Conservation (phyloP, 2,888 invertebrate genomes). For the Hydropsyche betteni region DNA sequence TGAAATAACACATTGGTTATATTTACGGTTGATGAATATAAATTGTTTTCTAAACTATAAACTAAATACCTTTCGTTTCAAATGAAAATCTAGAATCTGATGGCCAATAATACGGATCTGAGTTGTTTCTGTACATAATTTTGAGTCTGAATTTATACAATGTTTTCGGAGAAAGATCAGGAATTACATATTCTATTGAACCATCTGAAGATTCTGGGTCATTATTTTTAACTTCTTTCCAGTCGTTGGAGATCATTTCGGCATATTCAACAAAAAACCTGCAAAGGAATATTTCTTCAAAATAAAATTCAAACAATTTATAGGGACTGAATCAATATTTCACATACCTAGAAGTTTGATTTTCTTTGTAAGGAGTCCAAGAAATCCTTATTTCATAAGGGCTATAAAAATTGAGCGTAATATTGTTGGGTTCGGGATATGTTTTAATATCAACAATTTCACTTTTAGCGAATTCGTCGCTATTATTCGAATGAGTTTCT, state of each 20-base stretch:
- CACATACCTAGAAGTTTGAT: slow-evolving; percentile 53
- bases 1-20: slow-evolving; percentile 53
- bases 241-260: slow-evolving; percentile 60
- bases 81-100: slow-evolving; percentile 74
- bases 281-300: slow-evolving; percentile 48
- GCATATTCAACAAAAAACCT: slow-evolving; percentile 64
- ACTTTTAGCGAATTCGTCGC: slow-evolving; percentile 71
- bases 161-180: slow-evolving; percentile 74
- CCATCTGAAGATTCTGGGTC: slow-evolving; percentile 47
- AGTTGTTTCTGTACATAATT: slow-evolving; percentile 70
- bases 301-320: not conserved
- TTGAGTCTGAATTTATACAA: slow-evolving; percentile 79
- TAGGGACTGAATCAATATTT: not conserved
- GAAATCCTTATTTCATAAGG: slow-evolving; percentile 71
- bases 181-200: slow-evolving; percentile 55
- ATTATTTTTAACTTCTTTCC: slow-evolving; percentile 56
- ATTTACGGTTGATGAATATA: not conserved
- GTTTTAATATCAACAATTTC: slow-evolving; percentile 71
- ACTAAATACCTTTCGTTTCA: slow-evolving; percentile 74
- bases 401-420: slow-evolving; percentile 67
- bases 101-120: slow-evolving; percentile 76
- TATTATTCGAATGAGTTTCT: slow-evolving; percentile 76
- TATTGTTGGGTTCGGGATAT: slow-evolving; percentile 74
- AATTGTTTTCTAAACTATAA: slow-evolving; percentile 32
- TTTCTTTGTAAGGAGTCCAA: slow-evolving; percentile 73